Conservation (phyloP, 2,797 vertebrate genomes). For the Cirrhinus molitorella region DNA sequence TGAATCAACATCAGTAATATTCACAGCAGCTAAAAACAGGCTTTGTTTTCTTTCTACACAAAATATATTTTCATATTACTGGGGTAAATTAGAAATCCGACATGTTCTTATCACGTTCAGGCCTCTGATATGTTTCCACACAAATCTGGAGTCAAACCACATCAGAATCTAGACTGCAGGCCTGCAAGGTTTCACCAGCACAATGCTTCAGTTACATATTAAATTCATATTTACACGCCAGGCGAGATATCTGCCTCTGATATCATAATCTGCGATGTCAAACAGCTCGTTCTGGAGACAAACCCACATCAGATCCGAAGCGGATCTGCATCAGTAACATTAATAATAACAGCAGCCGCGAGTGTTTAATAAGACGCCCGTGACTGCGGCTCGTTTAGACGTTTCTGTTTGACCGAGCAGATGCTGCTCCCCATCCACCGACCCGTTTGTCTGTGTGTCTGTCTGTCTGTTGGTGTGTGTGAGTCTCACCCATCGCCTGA, state of each 20-base stretch:
- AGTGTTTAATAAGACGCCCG: background rate
- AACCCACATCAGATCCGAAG: background rate
- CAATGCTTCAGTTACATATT: background rate
- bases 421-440: constrained; percentile 12
- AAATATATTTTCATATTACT: too few species aligned
- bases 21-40: too few species aligned
- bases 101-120: background rate
- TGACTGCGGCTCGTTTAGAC: background rate
- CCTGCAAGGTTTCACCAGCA: background rate
- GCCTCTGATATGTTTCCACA: background rate
- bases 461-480: background rate
- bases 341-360: background rate
- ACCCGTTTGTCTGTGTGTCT: background rate
- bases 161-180: background rate
- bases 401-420: background rate
- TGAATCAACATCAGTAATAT: background rate
- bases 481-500: constrained; percentile 66
- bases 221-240: background rate
- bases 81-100: too few species aligned
- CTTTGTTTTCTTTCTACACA: too few species aligned
- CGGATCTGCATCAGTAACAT: background rate
- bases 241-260: background rate
- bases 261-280: background rate
- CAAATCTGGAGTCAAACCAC: background rate
- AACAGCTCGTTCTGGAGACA: background rate